A percentile compares a stretch with the other conserved stretches of the same genome.
Evolutionary conservation across 2,888 invertebrate genomes (phyloP).

Genomic region (Ptilodon capucinus): DNA sequence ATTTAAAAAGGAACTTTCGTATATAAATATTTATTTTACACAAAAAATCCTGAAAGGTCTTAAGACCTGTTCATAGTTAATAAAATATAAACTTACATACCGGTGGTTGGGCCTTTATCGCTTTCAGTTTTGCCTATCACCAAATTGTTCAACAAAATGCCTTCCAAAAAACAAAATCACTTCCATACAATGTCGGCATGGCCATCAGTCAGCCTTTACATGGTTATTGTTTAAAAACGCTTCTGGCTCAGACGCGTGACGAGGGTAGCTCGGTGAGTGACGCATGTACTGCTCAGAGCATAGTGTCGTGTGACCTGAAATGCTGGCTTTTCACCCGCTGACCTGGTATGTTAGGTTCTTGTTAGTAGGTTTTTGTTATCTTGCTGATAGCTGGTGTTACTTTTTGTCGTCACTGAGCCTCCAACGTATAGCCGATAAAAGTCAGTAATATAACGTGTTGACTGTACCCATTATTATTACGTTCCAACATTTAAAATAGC

Average conservation of each 20-base stretch:
- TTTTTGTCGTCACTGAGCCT: no score
- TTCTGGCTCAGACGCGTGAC: background rate
- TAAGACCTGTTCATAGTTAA: background rate
- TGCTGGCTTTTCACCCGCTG: background rate
- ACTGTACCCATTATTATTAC: no score
- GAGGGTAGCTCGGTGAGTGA: background rate
- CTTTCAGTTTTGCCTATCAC: background rate
- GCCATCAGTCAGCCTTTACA: background rate
- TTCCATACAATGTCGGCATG: background rate
- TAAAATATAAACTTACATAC: background rate
- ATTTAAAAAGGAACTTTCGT: background rate
- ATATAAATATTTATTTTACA: background rate
- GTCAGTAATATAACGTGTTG: no score
- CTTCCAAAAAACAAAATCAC: background rate
- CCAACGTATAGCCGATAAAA: no score
- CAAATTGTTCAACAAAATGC: background rate
- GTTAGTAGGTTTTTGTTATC: background rate
- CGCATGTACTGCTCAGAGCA: background rate
- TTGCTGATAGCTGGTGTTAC: background rate
- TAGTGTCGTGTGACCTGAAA: background rate
- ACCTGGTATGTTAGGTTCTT: background rate
- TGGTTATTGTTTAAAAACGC: background rate
- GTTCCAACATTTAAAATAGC: no score
- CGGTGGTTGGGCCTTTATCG: background rate
- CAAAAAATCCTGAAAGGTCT: background rate